Evolutionary conservation across 2,113 vertebrate genomes (phyloP).

Genomic region (Burhinus oedicnemus): DNA sequence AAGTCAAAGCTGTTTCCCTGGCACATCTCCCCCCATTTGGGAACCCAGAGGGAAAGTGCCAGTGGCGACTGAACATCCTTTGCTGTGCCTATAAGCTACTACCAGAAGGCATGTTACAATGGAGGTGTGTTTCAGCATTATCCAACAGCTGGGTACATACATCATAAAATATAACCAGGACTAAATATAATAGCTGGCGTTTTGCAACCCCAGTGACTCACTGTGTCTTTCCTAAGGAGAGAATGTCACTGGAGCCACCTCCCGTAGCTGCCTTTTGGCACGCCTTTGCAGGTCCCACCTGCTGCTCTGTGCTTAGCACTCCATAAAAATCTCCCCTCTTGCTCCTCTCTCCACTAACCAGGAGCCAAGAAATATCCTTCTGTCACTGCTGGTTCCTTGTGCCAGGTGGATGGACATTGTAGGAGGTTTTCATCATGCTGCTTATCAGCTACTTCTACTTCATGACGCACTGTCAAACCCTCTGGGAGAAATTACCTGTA

Average conservation of each 20-base stretch:
- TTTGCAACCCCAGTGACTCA: conserved; percentile 56
- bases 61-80: not conserved
- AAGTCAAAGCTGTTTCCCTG: not conserved
- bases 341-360: conserved; percentile 37
- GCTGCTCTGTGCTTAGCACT: conserved; percentile 40
- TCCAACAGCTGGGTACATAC: not conserved
- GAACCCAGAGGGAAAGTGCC: not conserved
- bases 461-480: not conserved
- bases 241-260: conserved; percentile 44
- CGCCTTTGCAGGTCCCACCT: conserved; percentile 56
- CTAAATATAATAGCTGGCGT: not conserved
- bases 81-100: not conserved
- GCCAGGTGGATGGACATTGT: not conserved
- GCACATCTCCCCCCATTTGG: not conserved
- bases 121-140: not conserved
- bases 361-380: conserved; percentile 29
- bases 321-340: conserved; percentile 65
- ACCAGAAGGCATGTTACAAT: not conserved
- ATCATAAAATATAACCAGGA: not conserved
- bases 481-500: conserved; percentile 5
- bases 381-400: conserved; percentile 36
- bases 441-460: conserved; percentile 36
- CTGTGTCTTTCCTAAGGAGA: conserved; percentile 29
- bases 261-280: not conserved
- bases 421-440: not conserved